Base-by-base conservation (phyloP, 2,888 invertebrate species). In the Chloroclystis v-ata region DNA sequence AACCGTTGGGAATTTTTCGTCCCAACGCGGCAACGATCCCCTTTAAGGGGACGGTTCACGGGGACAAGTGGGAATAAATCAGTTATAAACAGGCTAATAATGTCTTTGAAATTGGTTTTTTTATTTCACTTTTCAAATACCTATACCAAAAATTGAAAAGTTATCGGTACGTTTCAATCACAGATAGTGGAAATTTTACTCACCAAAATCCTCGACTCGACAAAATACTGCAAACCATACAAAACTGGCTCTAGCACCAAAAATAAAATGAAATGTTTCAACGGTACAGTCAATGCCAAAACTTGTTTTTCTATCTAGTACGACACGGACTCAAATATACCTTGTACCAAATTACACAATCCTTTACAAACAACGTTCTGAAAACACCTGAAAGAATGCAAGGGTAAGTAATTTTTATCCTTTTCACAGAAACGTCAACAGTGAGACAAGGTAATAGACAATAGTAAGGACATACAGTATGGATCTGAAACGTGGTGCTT, bases 351-450 rank as follows among this genome's bases (percentile, higher is more conserved):
- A 58, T 58, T 54, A 54, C 56, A 54, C 54, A 52, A 56, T 54
- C 58, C 58, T 58, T 54, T 58, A 52, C 46, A 58, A 58, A 58
- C 58, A 58, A 51, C 29, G 47, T 39, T 48, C 47, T 52, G 46
- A 51, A 50, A 56, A 54, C 52, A 58, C 56, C 56, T 54, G 54
- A 43, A 52, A 49, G 52, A 58, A 56, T 49, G 40, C 52, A 20
- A 37, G 44, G 46, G 41, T 42, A 43, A 37, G 56, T 44, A 46
- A 49, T 56, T 53, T 56, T 52, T 56, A 51, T 49, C 42, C 48
- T 16, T 32, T 12, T 37, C 32, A 29, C 8, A 28, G 26, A n/a
- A 10, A 16, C 5, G 13, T 33, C 1, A 8, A 12, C 10, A 42
- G 28, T 13, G 28, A 29, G 10, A 14, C 10, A 33, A 26, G 16